Evolutionary conservation across 1,140 invertebrate species (phyloP).

Genomic region (Pantala flavescens): DNA sequence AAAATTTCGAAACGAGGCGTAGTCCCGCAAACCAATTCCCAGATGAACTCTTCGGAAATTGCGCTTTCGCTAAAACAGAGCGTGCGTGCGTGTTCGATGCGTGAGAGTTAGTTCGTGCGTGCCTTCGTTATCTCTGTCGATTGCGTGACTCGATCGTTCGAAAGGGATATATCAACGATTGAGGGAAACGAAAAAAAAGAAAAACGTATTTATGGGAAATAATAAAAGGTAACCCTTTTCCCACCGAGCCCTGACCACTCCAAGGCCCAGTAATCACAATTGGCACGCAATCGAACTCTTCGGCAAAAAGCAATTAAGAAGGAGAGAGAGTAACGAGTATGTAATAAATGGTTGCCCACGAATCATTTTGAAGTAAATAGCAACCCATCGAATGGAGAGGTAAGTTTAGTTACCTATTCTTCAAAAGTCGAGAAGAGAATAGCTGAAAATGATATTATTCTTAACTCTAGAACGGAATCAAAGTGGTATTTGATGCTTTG

Average conservation of each 20-base stretch:
- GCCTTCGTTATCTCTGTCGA: background rate
- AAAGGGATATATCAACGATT: background rate
- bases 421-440: too few species aligned
- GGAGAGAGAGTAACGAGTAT: background rate
- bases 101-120: background rate
- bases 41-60: background rate
- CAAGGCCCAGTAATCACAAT: background rate
- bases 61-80: background rate
- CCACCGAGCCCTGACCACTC: background rate
- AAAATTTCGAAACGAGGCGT: too few species aligned
- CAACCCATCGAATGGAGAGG: too few species aligned
- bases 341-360: background rate
- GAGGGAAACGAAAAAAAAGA: background rate
- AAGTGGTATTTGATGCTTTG: too few species aligned
- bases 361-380: background rate
- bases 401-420: too few species aligned
- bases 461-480: too few species aligned
- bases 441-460: too few species aligned
- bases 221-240: background rate
- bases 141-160: background rate
- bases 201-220: slow-evolving; percentile 7
- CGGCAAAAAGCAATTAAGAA: background rate
- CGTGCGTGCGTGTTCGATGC: background rate
- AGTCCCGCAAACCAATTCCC: too few species aligned
- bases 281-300: slow-evolving; percentile 4